Base-by-base conservation (phyloP, 2,797 vertebrate genomes). In the Gallinago solitaria region DNA sequence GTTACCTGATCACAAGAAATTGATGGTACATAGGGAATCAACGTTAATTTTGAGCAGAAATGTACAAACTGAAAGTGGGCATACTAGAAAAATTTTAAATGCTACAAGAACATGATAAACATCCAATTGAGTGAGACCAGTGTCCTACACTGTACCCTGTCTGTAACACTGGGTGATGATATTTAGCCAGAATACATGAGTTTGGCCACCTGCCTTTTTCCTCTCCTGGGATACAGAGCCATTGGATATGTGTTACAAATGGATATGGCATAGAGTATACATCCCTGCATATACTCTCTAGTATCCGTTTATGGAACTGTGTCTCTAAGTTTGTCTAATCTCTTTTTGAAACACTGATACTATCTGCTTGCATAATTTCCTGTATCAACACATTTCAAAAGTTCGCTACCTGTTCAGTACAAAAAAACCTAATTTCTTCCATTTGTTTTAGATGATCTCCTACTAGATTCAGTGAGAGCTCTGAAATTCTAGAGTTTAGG, bases 211-310 rank as follows among this genome's bases (percentile, higher is more conserved):
- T 64, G 82, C 18, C 30, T 75, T 87, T 78, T 78, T 84, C 35
- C 9, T 73, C 21, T 53, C 9, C 41, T 30, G 16, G 20, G 41
- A 48, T 69, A 69, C 68, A 59, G 15, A 86, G 68, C 6, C 2
- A 0, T 39, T 59, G 37, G 41, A 24, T 39, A 37, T 0, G 0
- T 43, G 17, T 41, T 41, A 15, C 2, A 10, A 59, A 37, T 0
- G 3, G 65, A 14, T 59, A 54, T 20, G 35, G 28, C 16, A 67
- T 2, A n/a, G 43, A 67, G 11, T 37, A 35, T 50, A 45, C 21
- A 70, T 18, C 32, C 56, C 27, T 51, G 27, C 12, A 23, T 33
- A 60, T 30, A 63, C 10, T 75, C 14, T 50, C 27, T 59, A 27
- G n/a, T 27, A 24, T 74, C 25, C 4, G 0, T 33, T 70, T 77